phyloP scores from a whole-genome alignment of 53 echinoderm and acorn worm genomes.

The Antedon mediterranea region DNA sequence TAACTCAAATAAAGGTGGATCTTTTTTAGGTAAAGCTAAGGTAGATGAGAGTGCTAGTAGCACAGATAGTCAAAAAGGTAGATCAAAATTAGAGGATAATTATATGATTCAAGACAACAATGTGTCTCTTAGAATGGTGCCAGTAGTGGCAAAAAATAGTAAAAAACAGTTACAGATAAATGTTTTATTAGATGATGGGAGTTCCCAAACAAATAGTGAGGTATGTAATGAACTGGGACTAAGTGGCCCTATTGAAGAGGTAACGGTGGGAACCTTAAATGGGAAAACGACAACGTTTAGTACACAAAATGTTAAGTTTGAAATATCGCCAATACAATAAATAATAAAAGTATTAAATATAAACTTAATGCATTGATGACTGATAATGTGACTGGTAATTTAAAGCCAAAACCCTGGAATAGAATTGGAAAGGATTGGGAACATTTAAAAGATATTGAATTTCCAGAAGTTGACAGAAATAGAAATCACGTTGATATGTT shows the following conservation, averaged over 20 bases:
- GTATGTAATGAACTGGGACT: not conserved
- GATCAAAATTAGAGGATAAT: not conserved
- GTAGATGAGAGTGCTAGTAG: not conserved
- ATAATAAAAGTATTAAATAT: too few species aligned
- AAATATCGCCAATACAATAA: not conserved
- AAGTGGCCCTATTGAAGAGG: not conserved
- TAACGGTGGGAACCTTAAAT: not conserved
- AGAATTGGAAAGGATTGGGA: not conserved
- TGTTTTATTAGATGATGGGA: constrained; percentile 21
- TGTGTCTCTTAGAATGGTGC: constrained; percentile 14
- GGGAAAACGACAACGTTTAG: not conserved
- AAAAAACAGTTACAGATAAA: constrained; percentile 9
- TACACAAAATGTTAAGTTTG: not conserved
- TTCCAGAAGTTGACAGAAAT: not conserved
- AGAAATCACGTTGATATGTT: constrained; percentile 13
- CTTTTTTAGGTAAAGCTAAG: not conserved
- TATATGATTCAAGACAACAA: not conserved
- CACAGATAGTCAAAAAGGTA: not conserved
- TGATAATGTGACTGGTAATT: not conserved
- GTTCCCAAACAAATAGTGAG: constrained; percentile 4
- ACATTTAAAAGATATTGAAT: constrained; percentile 2
- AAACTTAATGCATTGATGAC: not conserved
- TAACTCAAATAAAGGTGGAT: too few species aligned
- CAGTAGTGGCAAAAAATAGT: constrained; percentile 11
- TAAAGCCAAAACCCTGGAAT: not conserved